Base-by-base conservation (phyloP, 53 echinoderm and acorn worm genomes). In the Mesocentrotus franciscanus region DNA sequence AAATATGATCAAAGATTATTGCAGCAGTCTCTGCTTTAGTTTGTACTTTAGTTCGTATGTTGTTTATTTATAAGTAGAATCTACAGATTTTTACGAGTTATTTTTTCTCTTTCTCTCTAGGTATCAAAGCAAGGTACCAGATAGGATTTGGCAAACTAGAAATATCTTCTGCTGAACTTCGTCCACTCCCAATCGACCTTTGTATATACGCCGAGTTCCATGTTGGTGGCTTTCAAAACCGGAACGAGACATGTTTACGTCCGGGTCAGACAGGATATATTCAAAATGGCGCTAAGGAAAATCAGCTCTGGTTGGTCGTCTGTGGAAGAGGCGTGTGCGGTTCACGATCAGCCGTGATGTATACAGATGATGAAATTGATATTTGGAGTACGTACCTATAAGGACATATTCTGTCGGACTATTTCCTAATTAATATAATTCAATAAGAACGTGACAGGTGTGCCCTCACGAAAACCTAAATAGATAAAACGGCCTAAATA, bases 221-320 rank as follows among this genome's bases (percentile, higher is more conserved):
- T n/a, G 91, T 91, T 35, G 62, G n/a, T 30, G 66, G 62, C 30
- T 64, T 64, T 62, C 29, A 32, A 36, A 70, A 91, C 35, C 61
- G 91, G 36, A 91, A 91, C 70, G 91, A 91, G 35, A 91, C 91
- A 59, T 91, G 91, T 64, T 61, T 91, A 62, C 91, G 36, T 62
- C 91, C 91, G 91, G 91, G 91, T 62, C 62, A 91, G 29, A 64
- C 35, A n/a, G 66, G 58, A 10, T 33, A 62, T 15, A 59, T 91
- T 61, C 35, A 35, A 64, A 64, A 64, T 91, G 91, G 91, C 62
- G 61, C 66, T 32, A 27, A 18, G 32, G 91, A 91, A 61, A 61
- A 64, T n/a, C 91, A 91, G 61, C 91, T 91, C 71, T 78, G 81
- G 93, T 42, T 78, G 24, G 78, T 56, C 35, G 57, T 72, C 32